Evolutionary conservation across 2,888 invertebrate species (phyloP).

Genomic region (Lepidocyrtinus sp.): DNA sequence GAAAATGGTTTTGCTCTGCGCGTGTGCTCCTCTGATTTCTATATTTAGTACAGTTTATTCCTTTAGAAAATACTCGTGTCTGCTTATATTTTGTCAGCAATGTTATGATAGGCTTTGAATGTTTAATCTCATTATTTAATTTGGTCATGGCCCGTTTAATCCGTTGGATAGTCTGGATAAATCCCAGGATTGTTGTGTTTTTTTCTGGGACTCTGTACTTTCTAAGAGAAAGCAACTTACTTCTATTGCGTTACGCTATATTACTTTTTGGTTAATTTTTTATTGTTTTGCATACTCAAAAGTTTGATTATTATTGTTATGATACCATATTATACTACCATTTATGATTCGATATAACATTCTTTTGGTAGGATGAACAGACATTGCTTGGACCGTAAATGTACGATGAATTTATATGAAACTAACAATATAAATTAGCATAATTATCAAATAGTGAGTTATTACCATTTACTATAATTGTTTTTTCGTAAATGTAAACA

Average conservation of each 20-base stretch:
- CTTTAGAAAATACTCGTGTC: not conserved
- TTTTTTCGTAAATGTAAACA: not conserved
- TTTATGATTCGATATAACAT: not conserved
- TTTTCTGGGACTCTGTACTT: too few species aligned
- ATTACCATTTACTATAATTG: not conserved
- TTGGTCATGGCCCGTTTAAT: not conserved
- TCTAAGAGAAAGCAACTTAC: too few species aligned
- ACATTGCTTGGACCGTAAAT: not conserved
- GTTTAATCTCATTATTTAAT: not conserved
- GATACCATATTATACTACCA: not conserved
- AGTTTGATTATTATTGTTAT: not conserved
- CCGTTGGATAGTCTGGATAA: too few species aligned
- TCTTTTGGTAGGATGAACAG: not conserved
- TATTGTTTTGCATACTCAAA: not conserved
- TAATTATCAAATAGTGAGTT: not conserved
- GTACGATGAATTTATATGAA: not conserved
- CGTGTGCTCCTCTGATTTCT: not conserved
- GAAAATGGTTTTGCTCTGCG: not conserved
- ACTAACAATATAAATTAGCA: not conserved
- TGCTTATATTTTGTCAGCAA: not conserved
- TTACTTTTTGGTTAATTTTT: not conserved
- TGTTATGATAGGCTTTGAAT: not conserved
- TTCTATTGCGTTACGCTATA: not conserved
- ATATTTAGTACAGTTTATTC: not conserved
- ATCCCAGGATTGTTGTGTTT: too few species aligned